Percentiles rank a stretch among this genome's conserved stretches.
These are phyloP conservation scores for Acronicta psi DNA, from an alignment of 2,888 invertebrate species.

Conservation along the genomic window DNA sequence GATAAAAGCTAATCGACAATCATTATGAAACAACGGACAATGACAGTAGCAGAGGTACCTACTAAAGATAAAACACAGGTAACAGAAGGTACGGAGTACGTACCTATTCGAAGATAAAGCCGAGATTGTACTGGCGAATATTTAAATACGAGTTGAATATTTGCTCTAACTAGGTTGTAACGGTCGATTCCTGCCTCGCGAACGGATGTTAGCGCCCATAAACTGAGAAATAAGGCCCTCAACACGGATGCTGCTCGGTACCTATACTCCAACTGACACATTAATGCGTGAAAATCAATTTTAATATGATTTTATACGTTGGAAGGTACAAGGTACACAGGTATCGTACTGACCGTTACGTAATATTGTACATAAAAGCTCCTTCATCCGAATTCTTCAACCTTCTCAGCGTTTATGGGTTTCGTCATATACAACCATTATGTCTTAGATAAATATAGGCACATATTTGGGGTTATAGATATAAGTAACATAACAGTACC, in stretches of 20 bases:
- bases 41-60: slow-evolving; percentile 33
- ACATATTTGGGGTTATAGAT: slow-evolving; percentile 2
- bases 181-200: slow-evolving; percentile 68
- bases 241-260: slow-evolving; percentile 50
- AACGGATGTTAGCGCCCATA: slow-evolving; percentile 74
- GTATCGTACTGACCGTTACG: slow-evolving; percentile 34
- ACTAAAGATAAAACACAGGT: slow-evolving; percentile 54
- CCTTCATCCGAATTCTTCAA: slow-evolving; percentile 35
- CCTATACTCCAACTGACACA: slow-evolving; percentile 56
- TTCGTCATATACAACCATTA: slow-evolving; percentile 12
- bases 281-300: slow-evolving; percentile 61
- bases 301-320: slow-evolving; percentile 40
- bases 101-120: slow-evolving; percentile 46
- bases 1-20: slow-evolving; percentile 47
- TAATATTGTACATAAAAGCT: slow-evolving; percentile 30
- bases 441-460: slow-evolving; percentile 15
- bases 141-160: slow-evolving; percentile 74
- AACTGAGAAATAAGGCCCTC: slow-evolving; percentile 72
- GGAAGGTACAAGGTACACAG: slow-evolving; percentile 16
- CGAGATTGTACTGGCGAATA: slow-evolving; percentile 59
- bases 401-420: slow-evolving; percentile 35
- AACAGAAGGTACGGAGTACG: slow-evolving; percentile 24
- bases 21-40: slow-evolving; percentile 46
- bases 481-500: slow-evolving; percentile 1
- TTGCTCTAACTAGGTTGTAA: slow-evolving; percentile 70